Percentiles rank a stretch among this genome's conserved stretches.
Evolutionary conservation across 2,888 invertebrate species (phyloP).

Genomic region (Amphipyra berbera): DNA sequence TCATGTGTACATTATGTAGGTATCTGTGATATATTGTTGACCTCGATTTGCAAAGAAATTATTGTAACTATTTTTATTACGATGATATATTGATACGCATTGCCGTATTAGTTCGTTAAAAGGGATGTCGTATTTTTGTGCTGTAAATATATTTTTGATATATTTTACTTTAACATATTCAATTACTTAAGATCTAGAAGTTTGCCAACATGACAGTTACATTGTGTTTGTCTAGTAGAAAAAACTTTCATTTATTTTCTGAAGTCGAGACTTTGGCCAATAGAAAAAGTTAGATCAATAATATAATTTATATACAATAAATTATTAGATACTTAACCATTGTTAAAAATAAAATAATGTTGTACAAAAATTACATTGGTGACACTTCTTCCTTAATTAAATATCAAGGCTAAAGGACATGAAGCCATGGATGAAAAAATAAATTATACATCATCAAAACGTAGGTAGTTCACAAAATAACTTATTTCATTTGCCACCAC

Average conservation of each 20-base stretch:
- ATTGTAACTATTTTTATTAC: slow-evolving; percentile 37
- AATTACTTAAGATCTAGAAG: background rate
- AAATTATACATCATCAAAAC: background rate
- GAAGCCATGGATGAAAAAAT: no score
- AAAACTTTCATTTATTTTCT: no score
- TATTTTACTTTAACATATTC: background rate
- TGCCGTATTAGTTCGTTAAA: slow-evolving; percentile 29
- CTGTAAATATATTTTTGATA: background rate
- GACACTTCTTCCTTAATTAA: background rate
- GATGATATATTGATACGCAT: slow-evolving; percentile 36
- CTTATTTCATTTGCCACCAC: background rate
- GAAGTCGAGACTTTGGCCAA: no score
- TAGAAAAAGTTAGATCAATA: no score
- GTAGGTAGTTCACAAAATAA: slow-evolving; percentile 15
- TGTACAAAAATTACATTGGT: no score
- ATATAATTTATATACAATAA: no score
- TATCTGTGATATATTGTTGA: slow-evolving; percentile 30
- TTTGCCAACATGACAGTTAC: background rate
- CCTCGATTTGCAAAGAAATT: slow-evolving; percentile 40
- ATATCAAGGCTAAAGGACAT: no score
- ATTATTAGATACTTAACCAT: no score
- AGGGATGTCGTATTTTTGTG: background rate
- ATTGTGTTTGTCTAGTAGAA: background rate
- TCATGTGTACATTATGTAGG: slow-evolving; percentile 28
- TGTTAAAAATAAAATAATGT: no score